These are phyloP conservation scores for Dicerorhinus sumatrensis DNA, from an alignment of 2,113 vertebrate genomes.

Conservation along the genomic window DNA sequence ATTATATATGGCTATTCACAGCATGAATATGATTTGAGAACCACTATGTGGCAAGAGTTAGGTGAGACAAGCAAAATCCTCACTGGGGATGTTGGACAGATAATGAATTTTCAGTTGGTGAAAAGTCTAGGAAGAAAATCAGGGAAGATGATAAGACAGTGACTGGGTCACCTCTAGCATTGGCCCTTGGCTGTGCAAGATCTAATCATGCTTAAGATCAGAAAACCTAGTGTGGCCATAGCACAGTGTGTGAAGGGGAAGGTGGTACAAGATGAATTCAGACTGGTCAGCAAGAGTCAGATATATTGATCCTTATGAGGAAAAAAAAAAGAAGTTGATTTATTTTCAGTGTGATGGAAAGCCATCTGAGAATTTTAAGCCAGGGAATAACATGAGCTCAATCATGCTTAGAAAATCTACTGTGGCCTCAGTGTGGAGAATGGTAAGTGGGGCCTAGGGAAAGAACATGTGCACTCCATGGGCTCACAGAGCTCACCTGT, in stretches of 20 bases:
- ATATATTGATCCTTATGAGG: neutral
- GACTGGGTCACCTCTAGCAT: neutral
- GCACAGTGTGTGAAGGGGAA: neutral
- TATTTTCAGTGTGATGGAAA: conserved; percentile 10
- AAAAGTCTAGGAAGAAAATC: neutral
- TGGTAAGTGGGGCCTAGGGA: neutral
- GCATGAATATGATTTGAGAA: neutral
- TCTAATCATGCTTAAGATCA: neutral
- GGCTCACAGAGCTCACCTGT: neutral
- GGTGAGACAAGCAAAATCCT: neutral
- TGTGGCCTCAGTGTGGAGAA: neutral
- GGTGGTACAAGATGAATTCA: neutral
- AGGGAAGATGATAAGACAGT: neutral
- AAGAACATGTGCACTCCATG: neutral
- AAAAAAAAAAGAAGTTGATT: neutral
- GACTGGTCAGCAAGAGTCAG: neutral
- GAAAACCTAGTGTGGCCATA: neutral
- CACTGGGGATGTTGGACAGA: neutral
- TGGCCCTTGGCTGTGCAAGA: neutral
- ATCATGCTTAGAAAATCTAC: neutral
- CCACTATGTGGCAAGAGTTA: neutral
- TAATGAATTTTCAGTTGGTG: neutral
- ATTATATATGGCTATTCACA: neutral
- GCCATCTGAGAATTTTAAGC: neutral
- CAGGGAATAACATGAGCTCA: neutral